Conservation (phyloP, 64 coral and sea anemone genomes). For the Dendronephthya gigantea region DNA sequence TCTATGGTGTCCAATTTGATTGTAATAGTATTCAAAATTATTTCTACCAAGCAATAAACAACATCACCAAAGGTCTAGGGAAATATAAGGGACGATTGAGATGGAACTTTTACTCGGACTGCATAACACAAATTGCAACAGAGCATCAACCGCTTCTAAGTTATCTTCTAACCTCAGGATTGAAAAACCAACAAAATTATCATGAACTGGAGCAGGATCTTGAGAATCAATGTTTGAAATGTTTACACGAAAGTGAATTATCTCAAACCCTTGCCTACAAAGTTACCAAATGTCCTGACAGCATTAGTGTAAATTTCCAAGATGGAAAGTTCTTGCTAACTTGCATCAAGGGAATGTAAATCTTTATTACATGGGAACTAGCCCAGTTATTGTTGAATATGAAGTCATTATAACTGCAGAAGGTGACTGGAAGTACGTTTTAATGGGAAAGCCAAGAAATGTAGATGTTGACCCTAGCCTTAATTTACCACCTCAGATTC, state of each 20-base stretch:
- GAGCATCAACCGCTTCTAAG: background rate
- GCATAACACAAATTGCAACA: background rate
- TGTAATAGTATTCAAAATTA: too few relatives aligned
- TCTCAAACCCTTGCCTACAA: background rate
- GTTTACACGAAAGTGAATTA: background rate
- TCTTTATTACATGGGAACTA: background rate
- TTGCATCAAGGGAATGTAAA: background rate
- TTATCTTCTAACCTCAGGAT: background rate
- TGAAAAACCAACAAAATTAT: background rate
- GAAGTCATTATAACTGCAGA: background rate
- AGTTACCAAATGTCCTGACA: background rate
- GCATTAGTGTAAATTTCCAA: background rate
- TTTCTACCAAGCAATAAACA: too few relatives aligned
- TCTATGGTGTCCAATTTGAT: too few relatives aligned
- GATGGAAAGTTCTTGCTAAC: background rate
- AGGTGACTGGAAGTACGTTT: background rate
- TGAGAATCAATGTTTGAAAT: background rate
- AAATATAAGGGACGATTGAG: background rate
- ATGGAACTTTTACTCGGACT: background rate
- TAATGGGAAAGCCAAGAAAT: background rate
- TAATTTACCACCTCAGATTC: background rate
- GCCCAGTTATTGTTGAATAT: background rate
- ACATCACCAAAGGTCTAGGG: too few relatives aligned
- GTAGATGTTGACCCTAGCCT: background rate
- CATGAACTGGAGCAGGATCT: background rate